These are phyloP conservation scores for Artibeus jamaicensis DNA, from an alignment of 2,797 vertebrate species.

Conservation along the genomic window DNA sequence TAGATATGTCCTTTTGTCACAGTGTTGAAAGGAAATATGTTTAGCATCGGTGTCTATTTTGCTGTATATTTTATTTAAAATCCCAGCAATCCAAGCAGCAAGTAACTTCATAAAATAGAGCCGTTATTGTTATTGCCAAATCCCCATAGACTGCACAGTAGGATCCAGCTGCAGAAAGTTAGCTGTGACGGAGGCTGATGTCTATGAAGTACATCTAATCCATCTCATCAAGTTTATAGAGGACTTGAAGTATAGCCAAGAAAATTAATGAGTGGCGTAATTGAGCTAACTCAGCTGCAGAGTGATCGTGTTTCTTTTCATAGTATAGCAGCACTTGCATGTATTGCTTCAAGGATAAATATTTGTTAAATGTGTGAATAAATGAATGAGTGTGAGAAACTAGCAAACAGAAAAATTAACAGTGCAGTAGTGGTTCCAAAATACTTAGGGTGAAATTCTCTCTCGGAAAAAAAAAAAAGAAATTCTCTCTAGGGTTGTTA, in stretches of 20 bases:
- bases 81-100: not conserved
- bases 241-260: conserved; percentile 63
- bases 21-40: not conserved
- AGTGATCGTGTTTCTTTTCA: conserved; percentile 37
- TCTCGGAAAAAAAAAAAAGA: too few relatives aligned
- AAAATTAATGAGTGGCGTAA: conserved; percentile 53
- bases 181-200: conserved; percentile 49
- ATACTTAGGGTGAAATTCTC: not conserved
- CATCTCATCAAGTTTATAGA: conserved; percentile 61
- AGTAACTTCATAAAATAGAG: not conserved
- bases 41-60: not conserved
- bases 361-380: conserved; percentile 20
- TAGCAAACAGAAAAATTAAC: not conserved
- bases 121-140: not conserved
- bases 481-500: not conserved
- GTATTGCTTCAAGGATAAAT: conserved; percentile 26
- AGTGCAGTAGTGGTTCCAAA: not conserved
- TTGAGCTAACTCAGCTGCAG: conserved; percentile 59
- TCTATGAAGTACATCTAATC: conserved; percentile 56
- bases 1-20: not conserved
- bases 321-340: not conserved
- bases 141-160: not conserved
- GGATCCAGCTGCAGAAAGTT: conserved; percentile 45
- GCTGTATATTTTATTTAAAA: conserved; percentile 16
- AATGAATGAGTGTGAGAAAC: conserved; percentile 26